Percentiles rank a stretch among this genome's conserved stretches.
phyloP scores from a whole-genome alignment of 2,888 invertebrate genomes.

The Calameuta filiformis region DNA sequence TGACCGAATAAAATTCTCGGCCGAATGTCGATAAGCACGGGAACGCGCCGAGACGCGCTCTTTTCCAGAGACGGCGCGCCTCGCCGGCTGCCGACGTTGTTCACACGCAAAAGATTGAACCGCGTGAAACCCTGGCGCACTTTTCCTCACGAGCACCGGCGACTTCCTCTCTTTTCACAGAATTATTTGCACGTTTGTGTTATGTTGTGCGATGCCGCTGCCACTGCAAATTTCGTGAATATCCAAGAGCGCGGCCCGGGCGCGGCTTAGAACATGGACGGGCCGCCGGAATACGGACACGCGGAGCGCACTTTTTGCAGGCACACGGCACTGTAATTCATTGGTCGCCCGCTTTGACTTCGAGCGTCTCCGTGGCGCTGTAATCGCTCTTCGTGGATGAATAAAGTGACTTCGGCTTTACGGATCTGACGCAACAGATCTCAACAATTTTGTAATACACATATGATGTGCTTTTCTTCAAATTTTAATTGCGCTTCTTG shows the following conservation, averaged over 20 bases:
- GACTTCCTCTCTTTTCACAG: conserved; percentile 23
- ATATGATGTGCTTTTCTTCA: background rate
- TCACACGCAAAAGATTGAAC: conserved; percentile 36
- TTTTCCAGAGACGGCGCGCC: conserved; percentile 38
- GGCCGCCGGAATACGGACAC: conserved; percentile 33
- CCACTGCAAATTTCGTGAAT: conserved; percentile 28
- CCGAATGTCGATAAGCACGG: conserved; percentile 23
- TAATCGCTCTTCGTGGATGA: conserved; percentile 1
- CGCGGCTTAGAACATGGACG: conserved; percentile 34
- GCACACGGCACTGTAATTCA: conserved; percentile 15
- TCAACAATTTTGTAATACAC: conserved; percentile 1
- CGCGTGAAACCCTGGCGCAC: conserved; percentile 34
- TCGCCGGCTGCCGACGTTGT: conserved; percentile 34
- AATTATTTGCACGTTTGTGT: conserved; percentile 31
- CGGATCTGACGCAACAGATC: conserved; percentile 7
- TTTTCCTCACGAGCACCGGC: conserved; percentile 23
- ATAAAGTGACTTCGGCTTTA: background rate
- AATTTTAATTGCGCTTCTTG: background rate
- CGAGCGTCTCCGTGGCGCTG: background rate
- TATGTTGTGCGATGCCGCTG: conserved; percentile 9
- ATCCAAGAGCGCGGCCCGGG: conserved; percentile 36
- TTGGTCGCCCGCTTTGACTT: background rate
- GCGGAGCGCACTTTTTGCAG: conserved; percentile 46
- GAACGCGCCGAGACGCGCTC: conserved; percentile 33
- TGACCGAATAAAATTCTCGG: conserved; percentile 15